Percentiles rank a stretch among this genome's conserved stretches.
phyloP scores from a whole-genome alignment of 2,888 invertebrate genomes.

The Agrotis ipsilon region DNA sequence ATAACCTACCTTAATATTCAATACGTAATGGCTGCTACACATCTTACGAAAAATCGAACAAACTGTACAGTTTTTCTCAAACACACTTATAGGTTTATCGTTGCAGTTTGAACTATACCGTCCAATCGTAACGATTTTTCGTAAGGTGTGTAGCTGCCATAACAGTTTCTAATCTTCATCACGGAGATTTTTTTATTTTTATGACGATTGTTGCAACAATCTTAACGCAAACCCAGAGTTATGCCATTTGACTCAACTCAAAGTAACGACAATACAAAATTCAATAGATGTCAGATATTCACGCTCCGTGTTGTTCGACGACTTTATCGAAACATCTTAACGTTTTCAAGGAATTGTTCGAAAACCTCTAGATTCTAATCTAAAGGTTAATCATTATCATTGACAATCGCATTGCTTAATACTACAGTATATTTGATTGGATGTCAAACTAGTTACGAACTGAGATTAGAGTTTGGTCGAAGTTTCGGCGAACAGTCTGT shows the following conservation, averaged over 20 bases:
- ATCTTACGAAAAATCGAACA: too few species aligned
- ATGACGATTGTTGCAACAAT: neutral
- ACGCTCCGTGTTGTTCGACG: conserved; percentile 59
- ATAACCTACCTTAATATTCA: too few species aligned
- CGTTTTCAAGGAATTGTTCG: conserved; percentile 64
- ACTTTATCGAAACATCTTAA: conserved; percentile 66
- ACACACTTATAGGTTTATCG: too few species aligned
- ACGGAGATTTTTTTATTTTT: neutral
- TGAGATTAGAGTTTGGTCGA: conserved; percentile 34
- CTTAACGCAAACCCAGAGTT: conserved; percentile 21
- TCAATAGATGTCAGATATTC: conserved; percentile 66
- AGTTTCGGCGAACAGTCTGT: conserved; percentile 50
- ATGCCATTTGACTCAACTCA: conserved; percentile 22
- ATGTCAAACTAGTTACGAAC: conserved; percentile 59
- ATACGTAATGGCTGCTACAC: too few species aligned
- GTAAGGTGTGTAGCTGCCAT: too few species aligned
- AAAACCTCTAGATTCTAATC: conserved; percentile 59
- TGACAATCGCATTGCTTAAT: conserved; percentile 51
- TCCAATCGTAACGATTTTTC: too few species aligned
- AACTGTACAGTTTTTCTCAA: too few species aligned
- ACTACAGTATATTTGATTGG: conserved; percentile 52
- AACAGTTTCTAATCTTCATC: too few species aligned
- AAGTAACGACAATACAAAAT: conserved; percentile 49
- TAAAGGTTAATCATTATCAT: conserved; percentile 57
- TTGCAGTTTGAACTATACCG: too few species aligned